Conservation (phyloP, 2,797 vertebrate genomes). For the Myripristis murdjan region DNA sequence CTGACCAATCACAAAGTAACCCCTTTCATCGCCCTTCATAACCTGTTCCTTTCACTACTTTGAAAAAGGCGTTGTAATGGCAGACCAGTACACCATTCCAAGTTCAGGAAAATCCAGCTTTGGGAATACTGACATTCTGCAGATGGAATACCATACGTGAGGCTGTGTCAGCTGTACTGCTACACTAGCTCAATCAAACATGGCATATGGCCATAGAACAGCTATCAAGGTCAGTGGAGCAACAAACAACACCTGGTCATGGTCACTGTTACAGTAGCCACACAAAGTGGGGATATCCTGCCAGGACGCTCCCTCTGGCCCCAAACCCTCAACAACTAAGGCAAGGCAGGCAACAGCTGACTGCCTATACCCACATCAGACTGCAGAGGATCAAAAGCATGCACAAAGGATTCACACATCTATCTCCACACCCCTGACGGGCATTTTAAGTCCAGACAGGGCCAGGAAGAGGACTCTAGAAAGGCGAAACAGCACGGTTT, state of each 20-base stretch:
- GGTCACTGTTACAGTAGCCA: constrained; percentile 41
- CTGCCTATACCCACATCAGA: constrained; percentile 45
- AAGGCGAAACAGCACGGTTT: constrained; percentile 8
- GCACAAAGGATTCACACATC: constrained; percentile 15
- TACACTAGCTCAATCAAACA: constrained; percentile 31
- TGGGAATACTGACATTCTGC: neutral
- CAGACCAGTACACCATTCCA: constrained; percentile 9
- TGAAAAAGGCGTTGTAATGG: neutral
- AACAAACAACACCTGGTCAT: constrained; percentile 67
- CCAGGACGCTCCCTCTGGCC: constrained; percentile 52
- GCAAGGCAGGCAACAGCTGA: constrained; percentile 61
- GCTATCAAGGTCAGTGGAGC: constrained; percentile 54
- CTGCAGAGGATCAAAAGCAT: constrained; percentile 39
- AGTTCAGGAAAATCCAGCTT: neutral
- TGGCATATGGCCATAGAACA: constrained; percentile 44
- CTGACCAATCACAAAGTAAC: neutral
- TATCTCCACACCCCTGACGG: neutral
- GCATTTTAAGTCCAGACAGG: neutral
- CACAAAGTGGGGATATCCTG: constrained; percentile 74
- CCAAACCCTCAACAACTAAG: constrained; percentile 53
- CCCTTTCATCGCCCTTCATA: too few relatives aligned
- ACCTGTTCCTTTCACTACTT: neutral
- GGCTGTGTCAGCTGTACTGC: constrained; percentile 4
- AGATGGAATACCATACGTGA: neutral
- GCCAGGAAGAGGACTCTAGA: constrained; percentile 27